Conservation (phyloP, 2,797 vertebrate species). For the Toxotes lorentzi region DNA sequence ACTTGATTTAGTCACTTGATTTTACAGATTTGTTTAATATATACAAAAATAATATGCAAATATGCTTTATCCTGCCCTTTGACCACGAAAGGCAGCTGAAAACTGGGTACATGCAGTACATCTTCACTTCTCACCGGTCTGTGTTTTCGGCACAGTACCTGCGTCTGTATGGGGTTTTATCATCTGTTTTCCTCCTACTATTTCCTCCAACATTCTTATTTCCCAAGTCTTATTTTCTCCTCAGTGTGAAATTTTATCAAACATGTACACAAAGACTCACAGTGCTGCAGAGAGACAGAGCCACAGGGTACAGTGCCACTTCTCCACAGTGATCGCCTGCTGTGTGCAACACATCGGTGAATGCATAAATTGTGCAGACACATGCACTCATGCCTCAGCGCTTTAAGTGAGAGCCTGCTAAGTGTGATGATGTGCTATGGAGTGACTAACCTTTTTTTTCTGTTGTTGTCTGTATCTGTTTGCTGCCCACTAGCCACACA, state of each 20-base stretch:
- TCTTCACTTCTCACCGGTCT: background rate
- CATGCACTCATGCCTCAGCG: conserved; percentile 40
- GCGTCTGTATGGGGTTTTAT: background rate
- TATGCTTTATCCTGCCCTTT: background rate
- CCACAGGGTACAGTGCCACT: conserved; percentile 18
- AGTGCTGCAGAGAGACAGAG: conserved; percentile 17
- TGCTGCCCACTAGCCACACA: conserved; percentile 29
- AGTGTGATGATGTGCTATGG: conserved; percentile 42
- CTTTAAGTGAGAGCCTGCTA: conserved; percentile 40
- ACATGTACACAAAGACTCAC: conserved; percentile 33
- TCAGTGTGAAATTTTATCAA: conserved; percentile 33
- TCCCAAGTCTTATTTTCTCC: background rate
- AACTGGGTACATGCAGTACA: background rate
- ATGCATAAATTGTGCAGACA: conserved; percentile 47
- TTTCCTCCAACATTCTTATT: background rate
- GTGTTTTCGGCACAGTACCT: background rate
- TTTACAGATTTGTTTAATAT: background rate
- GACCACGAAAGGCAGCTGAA: background rate
- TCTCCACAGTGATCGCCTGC: background rate
- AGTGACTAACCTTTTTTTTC: conserved; percentile 34
- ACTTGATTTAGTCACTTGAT: background rate
- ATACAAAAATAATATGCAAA: background rate
- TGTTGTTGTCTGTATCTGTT: conserved; percentile 8
- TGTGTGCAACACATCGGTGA: conserved; percentile 34
- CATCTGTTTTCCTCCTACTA: background rate